phyloP scores from a whole-genome alignment of 2,888 invertebrate species.

The Syrphus vitripennis region DNA sequence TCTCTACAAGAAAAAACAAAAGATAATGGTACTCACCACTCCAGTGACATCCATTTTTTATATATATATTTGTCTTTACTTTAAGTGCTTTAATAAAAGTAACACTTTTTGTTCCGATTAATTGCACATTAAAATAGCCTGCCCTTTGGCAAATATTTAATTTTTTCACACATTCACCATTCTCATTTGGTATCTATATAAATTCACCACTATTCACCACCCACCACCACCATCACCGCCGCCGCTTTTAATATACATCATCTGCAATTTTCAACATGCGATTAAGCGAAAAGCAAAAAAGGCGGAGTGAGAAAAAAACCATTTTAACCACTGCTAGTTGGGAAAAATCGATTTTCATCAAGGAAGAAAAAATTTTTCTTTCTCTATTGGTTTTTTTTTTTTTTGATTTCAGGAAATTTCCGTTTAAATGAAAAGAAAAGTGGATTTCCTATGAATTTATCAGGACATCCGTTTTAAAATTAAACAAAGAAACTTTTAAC shows the following conservation, averaged over 20 bases:
- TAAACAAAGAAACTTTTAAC: neutral
- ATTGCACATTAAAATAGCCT: conserved; percentile 34
- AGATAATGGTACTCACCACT: conserved; percentile 59
- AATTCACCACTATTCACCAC: conserved; percentile 63
- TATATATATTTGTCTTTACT: neutral
- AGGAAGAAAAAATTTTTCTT: conserved; percentile 46
- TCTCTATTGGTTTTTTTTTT: conserved; percentile 21
- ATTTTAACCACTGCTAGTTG: conserved; percentile 36
- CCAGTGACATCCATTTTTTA: conserved; percentile 51
- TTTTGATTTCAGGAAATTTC: neutral
- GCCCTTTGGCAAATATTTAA: conserved; percentile 17
- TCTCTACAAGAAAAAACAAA: neutral
- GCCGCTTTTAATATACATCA: conserved; percentile 47
- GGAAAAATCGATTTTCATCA: conserved; percentile 69
- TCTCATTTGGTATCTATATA: neutral
- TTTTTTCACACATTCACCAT: conserved; percentile 60
- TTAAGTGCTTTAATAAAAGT: neutral
- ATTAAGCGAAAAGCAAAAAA: neutral
- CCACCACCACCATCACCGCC: conserved; percentile 10
- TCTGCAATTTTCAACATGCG: conserved; percentile 35
- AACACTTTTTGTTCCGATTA: conserved; percentile 3
- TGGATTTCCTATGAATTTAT: neutral
- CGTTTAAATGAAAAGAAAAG: neutral
- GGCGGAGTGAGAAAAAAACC: conserved; percentile 5
- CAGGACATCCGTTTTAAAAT: neutral